Evolutionary conservation across 2,888 invertebrate genomes (phyloP).

Genomic region (Glyphotaelius pellucidus): DNA sequence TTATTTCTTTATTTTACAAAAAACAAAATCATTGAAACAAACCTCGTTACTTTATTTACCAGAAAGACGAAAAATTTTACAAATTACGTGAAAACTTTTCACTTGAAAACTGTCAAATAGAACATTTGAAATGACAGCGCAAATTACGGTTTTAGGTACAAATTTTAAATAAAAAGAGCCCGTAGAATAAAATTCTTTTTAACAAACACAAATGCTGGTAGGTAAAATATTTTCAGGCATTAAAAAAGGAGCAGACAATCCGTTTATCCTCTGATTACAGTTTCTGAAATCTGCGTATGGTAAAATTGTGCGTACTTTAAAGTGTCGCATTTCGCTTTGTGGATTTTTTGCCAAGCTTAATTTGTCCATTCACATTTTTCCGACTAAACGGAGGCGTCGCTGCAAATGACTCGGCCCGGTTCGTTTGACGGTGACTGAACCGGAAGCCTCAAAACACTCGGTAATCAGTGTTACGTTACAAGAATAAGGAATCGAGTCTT

Average conservation of each 20-base stretch:
- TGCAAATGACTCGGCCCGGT: constrained; percentile 28
- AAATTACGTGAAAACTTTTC: background rate
- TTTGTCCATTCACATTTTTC: constrained; percentile 48
- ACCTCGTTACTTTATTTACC: background rate
- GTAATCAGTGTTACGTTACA: too few species aligned
- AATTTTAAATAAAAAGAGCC: background rate
- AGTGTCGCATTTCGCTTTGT: background rate
- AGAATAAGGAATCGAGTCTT: too few species aligned
- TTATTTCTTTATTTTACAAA: background rate
- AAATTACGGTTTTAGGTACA: background rate
- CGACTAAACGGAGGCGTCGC: constrained; percentile 44
- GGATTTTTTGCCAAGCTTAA: constrained; percentile 48
- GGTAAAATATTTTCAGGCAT: background rate
- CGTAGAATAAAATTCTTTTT: background rate
- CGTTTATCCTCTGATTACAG: background rate
- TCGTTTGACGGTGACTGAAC: background rate
- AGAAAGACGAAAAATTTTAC: background rate
- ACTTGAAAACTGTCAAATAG: background rate
- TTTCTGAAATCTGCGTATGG: background rate
- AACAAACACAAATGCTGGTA: too few species aligned
- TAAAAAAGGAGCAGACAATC: background rate
- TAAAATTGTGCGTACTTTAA: background rate
- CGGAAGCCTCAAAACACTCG: constrained; percentile 6
- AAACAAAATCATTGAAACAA: background rate
- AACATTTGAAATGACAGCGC: background rate